A percentile compares a stretch with the other conserved stretches of the same genome.
Evolutionary conservation across 2,797 vertebrate species (phyloP).

Genomic region (Hafferia zeledoni): DNA sequence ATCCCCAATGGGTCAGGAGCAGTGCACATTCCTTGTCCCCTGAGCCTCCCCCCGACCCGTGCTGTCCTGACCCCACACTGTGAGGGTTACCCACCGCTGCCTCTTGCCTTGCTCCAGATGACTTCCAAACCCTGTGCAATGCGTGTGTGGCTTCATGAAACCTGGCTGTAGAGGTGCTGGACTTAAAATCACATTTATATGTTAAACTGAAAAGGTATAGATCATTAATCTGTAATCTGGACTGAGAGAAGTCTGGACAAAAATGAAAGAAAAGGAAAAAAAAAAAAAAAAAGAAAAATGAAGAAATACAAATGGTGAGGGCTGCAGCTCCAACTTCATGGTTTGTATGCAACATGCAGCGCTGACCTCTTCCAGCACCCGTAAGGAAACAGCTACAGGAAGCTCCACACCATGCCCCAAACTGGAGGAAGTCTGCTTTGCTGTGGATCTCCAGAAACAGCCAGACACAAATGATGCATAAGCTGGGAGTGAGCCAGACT

Average conservation of each 20-base stretch:
- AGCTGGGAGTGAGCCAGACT: slow-evolving; percentile 15
- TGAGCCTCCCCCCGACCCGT: rapidly evolving
- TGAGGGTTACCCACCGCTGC: rapidly evolving
- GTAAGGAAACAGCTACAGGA: neutral
- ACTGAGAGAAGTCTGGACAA: neutral
- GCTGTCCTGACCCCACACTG: rapidly evolving
- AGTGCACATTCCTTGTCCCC: neutral
- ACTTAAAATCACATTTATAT: neutral
- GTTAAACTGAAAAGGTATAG: neutral
- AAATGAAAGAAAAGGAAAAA: rapidly evolving
- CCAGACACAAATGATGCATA: slow-evolving; percentile 44
- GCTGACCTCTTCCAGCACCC: neutral
- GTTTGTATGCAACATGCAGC: neutral
- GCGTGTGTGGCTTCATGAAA: rapidly evolving
- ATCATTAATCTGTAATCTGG: neutral
- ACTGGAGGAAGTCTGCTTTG: slow-evolving; percentile 19
- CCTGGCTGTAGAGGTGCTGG: neutral
- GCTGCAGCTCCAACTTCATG: neutral
- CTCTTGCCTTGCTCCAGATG: neutral
- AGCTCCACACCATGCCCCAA: neutral
- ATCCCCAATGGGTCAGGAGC: rapidly evolving
- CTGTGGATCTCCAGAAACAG: slow-evolving; percentile 16
- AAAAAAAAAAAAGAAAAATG: neutral
- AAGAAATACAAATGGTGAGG: neutral
- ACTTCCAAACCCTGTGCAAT: neutral